Base-by-base conservation (phyloP, 2,113 vertebrate genomes). In the Pluvialis apricaria region DNA sequence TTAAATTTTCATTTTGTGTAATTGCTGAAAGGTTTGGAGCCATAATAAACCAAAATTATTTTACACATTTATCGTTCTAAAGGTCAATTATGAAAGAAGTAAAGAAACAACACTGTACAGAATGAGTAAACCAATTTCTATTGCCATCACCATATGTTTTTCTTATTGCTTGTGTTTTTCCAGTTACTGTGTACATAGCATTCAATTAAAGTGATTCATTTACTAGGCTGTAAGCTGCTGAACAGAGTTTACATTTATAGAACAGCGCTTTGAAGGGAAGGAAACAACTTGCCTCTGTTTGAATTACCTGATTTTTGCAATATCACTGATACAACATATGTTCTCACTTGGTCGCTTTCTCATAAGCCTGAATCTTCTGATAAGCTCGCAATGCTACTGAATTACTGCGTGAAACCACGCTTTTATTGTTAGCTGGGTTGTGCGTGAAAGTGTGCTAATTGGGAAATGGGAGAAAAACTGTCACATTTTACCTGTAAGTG, bases 71-170 rank as follows among this genome's bases (percentile, higher is more conserved):
- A 97, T 97, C 97, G 94, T 98, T 98, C 98, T 98, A 98, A 99
- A 99, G 99, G 99, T 99, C 99, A 99, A 99, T 99, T 99, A 99
- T 99, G 97, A 98, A 98, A 98, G 98, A 98, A 98, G 97, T 96
- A 98, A 98, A 98, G 98, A 94, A 98, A 97, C 98, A 97, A 91
- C 97, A 86, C 94, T 88, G 97, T 81, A 90, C 97, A 96, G 92
- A 98, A 98, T 90, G 97, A 98, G 97, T 97, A 98, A 98, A 98
- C 97, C 98, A 98, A 98, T 98, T 99, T 99, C 98, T 98, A 90
- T 97, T 97, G 98, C 98, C 97, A 95, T 98, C 97, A 95, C 98
- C 98, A 98, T 98, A 97, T 99, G 98, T 98, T 98, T 98, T 98
- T 98, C 98, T 98, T 98, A 98, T 98, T 98, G 97, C 98, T 98